phyloP scores from a whole-genome alignment of 2,797 vertebrate species.

The Neopelma chrysocephalum region DNA sequence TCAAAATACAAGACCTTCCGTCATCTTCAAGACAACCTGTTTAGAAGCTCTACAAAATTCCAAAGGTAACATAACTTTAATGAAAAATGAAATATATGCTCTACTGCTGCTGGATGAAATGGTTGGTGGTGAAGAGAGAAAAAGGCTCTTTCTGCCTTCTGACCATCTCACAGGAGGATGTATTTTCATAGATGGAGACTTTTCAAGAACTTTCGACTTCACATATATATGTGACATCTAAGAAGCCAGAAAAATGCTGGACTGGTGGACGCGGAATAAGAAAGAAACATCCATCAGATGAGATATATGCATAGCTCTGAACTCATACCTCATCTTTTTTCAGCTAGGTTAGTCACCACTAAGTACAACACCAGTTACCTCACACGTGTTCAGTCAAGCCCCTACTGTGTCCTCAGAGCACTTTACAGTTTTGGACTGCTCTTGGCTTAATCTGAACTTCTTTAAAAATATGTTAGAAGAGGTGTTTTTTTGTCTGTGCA shows the following conservation, averaged over 20 bases:
- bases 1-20: background rate
- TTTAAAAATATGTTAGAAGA: background rate
- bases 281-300: background rate
- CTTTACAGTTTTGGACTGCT: background rate
- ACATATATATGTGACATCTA: background rate
- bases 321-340: background rate
- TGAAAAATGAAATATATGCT: background rate
- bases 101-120: background rate
- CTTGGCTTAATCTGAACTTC: background rate
- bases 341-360: background rate
- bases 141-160: background rate
- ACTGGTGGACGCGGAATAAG: background rate
- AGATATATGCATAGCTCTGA: background rate
- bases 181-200: background rate
- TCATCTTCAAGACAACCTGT: background rate
- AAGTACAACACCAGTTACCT: background rate
- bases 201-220: background rate
- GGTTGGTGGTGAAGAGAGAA: background rate
- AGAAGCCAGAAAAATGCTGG: background rate
- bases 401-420: background rate
- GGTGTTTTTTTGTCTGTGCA: background rate
- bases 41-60: background rate
- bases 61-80: background rate
- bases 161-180: rapidly evolving
- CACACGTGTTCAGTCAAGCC: background rate